Conservation (phyloP, 2,113 vertebrate species). For the Mellivora capensis region DNA sequence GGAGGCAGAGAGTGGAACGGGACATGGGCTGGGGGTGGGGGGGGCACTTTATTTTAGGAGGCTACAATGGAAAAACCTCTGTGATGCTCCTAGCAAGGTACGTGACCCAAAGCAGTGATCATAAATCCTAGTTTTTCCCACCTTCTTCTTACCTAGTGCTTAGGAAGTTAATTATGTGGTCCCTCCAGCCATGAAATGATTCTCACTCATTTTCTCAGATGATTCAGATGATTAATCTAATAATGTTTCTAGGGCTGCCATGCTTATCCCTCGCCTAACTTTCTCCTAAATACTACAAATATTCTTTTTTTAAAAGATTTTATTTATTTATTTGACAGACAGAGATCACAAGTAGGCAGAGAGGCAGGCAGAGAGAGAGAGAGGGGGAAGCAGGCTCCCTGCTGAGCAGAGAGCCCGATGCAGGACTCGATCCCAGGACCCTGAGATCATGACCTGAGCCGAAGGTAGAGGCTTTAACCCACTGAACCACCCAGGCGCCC, state of each 20-base stretch:
- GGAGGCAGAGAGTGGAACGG: neutral
- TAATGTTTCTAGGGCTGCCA: neutral
- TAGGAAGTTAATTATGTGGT: neutral
- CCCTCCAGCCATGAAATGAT: neutral
- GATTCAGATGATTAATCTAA: neutral
- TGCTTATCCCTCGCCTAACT: neutral
- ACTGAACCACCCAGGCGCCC: too few relatives aligned
- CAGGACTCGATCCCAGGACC: too few relatives aligned
- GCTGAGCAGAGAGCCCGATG: too few relatives aligned
- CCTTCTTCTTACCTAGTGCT: too few relatives aligned
- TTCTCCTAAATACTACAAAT: neutral
- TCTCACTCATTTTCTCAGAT: neutral
- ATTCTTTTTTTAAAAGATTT: too few relatives aligned
- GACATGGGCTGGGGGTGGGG: fast-evolving
- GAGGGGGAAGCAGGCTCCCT: too few relatives aligned
- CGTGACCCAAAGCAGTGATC: neutral
- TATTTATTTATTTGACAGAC: too few relatives aligned
- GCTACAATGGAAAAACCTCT: neutral
- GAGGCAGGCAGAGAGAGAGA: too few relatives aligned
- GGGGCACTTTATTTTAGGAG: neutral
- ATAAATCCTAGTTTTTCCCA: neutral
- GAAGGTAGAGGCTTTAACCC: too few relatives aligned
- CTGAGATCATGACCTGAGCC: too few relatives aligned
- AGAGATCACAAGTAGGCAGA: too few relatives aligned
- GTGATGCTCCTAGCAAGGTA: neutral